Evolutionary conservation across 35 echinoderm and acorn worm species (phyloP), one percentile per base, ranked within the genome.

Genomic region (Heliocidaris tuberculata): DNA sequence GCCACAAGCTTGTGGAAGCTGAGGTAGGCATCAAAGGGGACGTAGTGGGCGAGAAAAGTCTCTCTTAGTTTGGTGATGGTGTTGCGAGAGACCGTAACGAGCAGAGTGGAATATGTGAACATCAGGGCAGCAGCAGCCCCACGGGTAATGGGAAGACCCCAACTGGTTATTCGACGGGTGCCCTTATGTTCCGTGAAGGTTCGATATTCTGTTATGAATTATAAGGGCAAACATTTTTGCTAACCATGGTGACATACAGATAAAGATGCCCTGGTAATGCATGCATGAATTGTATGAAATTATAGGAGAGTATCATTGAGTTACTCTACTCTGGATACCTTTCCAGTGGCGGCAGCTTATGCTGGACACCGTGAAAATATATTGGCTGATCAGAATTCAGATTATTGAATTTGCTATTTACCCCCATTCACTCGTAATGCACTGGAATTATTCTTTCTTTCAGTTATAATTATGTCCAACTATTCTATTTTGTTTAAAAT

Each of bases 51-150:
- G 31, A 96, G 85, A 9, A 97, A 93, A 12, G 96, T 97, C 90
- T 97, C 96, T 49, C 96, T 92, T 47, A 97, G 59, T 35, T 95
- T 94, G 52, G 96, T 97, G 47, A 97, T 96, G 48, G 94, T 96
- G 35, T 97, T 97, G 47, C 96, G 90, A 86, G 90, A 95, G 85
- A 97, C 96, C 2, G 96, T 97, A 0, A 97, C 6, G 32, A 97
- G 92, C 15, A 97, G 92, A 5, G 94, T 95, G 13, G 94, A 95
- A 16, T 95, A 97, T 0, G 96, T 97, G 50, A 97, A 97, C 88
- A 95, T 96, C 78, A 96, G 65, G 5, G 89, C 96, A 5, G 95
- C 59, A 0, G 95, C 95, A 32, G 95, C 95, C 48, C 93, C 96
- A 30, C 96, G 95, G 9, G 95, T 96, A 21, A 97, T 92, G 1